A percentile compares a stretch with the other conserved stretches of the same genome.
phyloP scores from a whole-genome alignment of 1,140 invertebrate species.

The Drosophila auraria region DNA sequence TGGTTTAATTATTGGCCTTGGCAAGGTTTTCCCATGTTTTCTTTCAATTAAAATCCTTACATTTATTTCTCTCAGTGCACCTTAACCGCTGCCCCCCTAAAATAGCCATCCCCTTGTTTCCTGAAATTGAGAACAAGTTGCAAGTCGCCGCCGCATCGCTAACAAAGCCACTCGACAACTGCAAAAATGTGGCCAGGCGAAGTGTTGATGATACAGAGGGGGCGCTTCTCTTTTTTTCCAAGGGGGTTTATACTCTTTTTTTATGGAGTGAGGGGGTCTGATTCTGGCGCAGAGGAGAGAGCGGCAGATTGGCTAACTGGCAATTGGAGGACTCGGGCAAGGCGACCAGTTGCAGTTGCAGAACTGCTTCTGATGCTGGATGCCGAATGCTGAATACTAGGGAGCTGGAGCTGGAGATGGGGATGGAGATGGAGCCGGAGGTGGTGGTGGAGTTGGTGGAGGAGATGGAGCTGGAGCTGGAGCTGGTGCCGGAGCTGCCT shows the following conservation, averaged over 20 bases:
- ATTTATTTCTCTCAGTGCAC: background rate
- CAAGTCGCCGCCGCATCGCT: constrained; percentile 64
- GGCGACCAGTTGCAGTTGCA: constrained; percentile 44
- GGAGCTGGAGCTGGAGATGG: background rate
- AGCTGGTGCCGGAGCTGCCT: constrained; percentile 33
- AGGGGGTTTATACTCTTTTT: constrained; percentile 20
- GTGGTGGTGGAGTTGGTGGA: constrained; percentile 8
- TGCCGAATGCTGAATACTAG: constrained; percentile 18
- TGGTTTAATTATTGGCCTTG: background rate
- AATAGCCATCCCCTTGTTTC: constrained; percentile 28
- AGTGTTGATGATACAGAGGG: constrained; percentile 32
- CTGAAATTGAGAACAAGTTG: constrained; percentile 61
- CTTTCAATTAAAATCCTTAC: too few relatives aligned
- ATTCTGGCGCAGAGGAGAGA: constrained; percentile 13
- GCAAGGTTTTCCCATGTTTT: background rate
- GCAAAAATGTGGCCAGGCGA: constrained; percentile 69
- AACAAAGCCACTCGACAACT: constrained; percentile 77
- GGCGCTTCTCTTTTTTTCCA: constrained; percentile 30
- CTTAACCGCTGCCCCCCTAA: background rate
- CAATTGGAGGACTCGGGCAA: constrained; percentile 64
- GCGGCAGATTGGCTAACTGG: constrained; percentile 56
- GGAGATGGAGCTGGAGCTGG: background rate
- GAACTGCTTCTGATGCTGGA: constrained; percentile 50
- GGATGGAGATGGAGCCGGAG: constrained; percentile 9
- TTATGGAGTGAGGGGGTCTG: background rate